Percentiles rank a stretch among this genome's conserved stretches.
Conservation (phyloP, 2,888 invertebrate species). For the Eupithecia insigniata region DNA sequence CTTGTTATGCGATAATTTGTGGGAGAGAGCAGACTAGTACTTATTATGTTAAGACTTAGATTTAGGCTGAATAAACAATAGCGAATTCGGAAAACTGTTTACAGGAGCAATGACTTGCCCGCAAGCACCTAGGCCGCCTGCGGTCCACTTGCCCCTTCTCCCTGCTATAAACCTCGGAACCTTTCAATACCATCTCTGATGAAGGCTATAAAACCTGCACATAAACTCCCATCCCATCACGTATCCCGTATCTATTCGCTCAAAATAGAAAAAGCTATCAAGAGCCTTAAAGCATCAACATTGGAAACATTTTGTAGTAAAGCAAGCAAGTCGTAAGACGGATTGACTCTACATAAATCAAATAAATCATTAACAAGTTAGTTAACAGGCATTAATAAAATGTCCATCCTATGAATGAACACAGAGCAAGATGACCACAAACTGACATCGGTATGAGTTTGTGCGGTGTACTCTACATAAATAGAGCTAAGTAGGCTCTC, state of each 20-base stretch:
- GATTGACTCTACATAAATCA: neutral
- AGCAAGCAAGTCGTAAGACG: neutral
- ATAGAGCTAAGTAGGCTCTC: neutral
- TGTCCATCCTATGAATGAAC: neutral
- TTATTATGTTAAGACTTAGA: neutral
- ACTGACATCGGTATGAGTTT: neutral
- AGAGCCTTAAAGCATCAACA: neutral
- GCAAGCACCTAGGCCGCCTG: neutral
- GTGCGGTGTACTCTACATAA: neutral
- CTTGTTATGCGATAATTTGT: neutral
- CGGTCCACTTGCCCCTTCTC: neutral
- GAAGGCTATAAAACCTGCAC: neutral
- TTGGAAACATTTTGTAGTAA: neutral
- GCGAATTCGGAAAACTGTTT: neutral
- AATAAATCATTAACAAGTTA: neutral
- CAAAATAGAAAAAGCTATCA: neutral
- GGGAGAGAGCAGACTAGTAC: neutral
- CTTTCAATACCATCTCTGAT: neutral
- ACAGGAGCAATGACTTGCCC: neutral
- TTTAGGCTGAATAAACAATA: neutral
- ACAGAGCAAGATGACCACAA: neutral
- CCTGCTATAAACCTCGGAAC: neutral
- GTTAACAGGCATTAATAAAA: neutral
- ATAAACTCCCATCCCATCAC: neutral
- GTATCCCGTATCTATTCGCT: neutral